phyloP scores from a whole-genome alignment of 2,797 vertebrate species.

The Pseudocheirus occidentalis region DNA sequence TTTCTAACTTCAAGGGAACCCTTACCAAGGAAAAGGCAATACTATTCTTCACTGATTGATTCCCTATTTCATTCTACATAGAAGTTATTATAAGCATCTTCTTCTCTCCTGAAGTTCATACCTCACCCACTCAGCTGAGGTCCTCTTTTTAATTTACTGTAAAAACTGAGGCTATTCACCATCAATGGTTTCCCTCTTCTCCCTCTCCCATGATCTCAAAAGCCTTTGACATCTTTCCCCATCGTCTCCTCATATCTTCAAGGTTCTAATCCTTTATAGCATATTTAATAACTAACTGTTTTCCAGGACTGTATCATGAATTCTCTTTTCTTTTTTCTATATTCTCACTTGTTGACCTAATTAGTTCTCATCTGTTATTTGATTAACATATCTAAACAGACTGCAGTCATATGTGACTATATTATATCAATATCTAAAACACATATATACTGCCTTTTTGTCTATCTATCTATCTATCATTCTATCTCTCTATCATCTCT shows the following conservation, averaged over 20 bases:
- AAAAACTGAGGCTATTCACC: neutral
- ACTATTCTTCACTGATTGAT: neutral
- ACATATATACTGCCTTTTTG: neutral
- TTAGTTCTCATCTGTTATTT: neutral
- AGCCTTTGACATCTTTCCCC: neutral
- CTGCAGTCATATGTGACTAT: neutral
- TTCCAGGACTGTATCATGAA: neutral
- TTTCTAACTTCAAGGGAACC: neutral
- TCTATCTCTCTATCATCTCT: too few relatives aligned
- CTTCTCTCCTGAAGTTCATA: neutral
- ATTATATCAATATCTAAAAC: neutral
- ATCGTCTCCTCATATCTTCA: neutral
- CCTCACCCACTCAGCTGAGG: neutral
- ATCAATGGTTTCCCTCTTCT: neutral
- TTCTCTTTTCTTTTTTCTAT: neutral
- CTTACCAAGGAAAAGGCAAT: neutral
- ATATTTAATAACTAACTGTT: slow-evolving; percentile 2
- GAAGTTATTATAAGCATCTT: neutral
- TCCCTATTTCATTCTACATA: neutral
- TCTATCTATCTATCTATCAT: too few relatives aligned
- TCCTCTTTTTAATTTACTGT: neutral
- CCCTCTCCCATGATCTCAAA: neutral
- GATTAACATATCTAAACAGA: neutral
- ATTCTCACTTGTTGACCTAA: neutral
- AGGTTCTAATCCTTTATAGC: neutral